phyloP scores from a whole-genome alignment of 2,797 vertebrate genomes.

The Scolopax bukidnonensis region DNA sequence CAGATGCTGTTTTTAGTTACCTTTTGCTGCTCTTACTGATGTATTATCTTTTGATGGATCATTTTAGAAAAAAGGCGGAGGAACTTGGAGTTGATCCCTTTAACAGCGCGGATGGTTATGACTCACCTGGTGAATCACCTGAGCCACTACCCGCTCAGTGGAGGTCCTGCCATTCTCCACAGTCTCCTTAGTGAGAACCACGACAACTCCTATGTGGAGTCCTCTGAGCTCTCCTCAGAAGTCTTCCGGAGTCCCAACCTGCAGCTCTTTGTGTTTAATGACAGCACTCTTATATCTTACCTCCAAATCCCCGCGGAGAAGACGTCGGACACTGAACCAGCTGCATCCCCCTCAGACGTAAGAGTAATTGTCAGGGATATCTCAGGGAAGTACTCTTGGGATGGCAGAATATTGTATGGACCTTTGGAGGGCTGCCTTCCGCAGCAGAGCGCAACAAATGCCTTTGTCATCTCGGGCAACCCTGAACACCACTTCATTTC shows the following conservation, averaged over 20 bases:
- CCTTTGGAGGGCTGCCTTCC: conserved; percentile 73
- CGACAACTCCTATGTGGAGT: conserved; percentile 90
- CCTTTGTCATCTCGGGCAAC: background rate
- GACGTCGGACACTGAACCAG: conserved; percentile 48
- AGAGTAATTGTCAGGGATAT: conserved; percentile 95
- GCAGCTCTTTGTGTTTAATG: conserved; percentile 96
- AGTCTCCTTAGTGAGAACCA: conserved; percentile 96
- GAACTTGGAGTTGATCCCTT: conserved; percentile 92
- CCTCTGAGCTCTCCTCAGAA: conserved; percentile 91
- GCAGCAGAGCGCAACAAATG: background rate
- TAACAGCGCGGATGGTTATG: conserved; percentile 96
- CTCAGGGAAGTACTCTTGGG: conserved; percentile 99
- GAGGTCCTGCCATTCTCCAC: conserved; percentile 93
- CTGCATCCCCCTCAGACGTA: conserved; percentile 80
- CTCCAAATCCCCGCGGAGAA: conserved; percentile 89
- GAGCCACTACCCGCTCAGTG: conserved; percentile 91
- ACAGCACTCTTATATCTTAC: conserved; percentile 95
- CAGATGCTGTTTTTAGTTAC: background rate
- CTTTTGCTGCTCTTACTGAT: background rate
- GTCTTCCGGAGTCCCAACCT: conserved; percentile 96
- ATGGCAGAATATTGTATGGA: conserved; percentile 89
- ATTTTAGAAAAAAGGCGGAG: conserved; percentile 87
- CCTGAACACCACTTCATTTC: background rate
- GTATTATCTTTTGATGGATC: background rate
- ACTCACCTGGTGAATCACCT: conserved; percentile 96